A percentile compares a stretch with the other conserved stretches of the same genome.
Conservation (phyloP, 2,797 vertebrate genomes). For the Thripadectes ignobilis region DNA sequence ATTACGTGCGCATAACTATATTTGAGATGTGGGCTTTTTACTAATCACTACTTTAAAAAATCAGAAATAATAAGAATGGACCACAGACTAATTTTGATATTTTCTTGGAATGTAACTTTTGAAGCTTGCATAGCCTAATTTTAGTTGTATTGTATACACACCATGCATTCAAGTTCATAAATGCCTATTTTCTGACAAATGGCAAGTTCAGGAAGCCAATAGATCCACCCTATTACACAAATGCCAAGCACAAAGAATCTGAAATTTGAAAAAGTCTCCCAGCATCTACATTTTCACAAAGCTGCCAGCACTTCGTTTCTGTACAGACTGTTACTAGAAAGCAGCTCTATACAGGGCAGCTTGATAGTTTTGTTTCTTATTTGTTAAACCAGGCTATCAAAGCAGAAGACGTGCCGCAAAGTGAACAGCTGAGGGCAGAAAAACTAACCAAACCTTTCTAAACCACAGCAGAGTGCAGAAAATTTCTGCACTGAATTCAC, state of each 20-base stretch:
- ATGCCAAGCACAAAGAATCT: neutral
- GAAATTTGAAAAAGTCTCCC: neutral
- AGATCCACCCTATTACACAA: neutral
- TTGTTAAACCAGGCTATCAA: neutral
- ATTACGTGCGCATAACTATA: neutral
- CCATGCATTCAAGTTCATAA: neutral
- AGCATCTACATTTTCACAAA: neutral
- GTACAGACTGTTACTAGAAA: neutral
- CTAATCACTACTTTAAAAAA: neutral
- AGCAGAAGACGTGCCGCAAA: neutral
- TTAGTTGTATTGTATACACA: neutral
- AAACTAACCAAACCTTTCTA: neutral
- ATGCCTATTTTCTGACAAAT: conserved; percentile 10
- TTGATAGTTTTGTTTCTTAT: neutral
- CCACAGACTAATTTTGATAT: neutral
- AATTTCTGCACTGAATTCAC: conserved; percentile 13
- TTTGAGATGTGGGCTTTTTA: conserved; percentile 1
- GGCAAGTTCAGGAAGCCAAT: neutral
- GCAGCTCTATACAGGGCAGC: neutral
- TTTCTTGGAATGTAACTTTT: conserved; percentile 5
- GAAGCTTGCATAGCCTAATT: conserved; percentile 5
- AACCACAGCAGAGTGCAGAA: neutral
- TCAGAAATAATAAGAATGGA: neutral
- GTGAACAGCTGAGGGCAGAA: neutral
- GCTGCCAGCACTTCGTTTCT: neutral